Conservation (phyloP, 2,113 vertebrate species). For the Epinephelus lanceolatus region DNA sequence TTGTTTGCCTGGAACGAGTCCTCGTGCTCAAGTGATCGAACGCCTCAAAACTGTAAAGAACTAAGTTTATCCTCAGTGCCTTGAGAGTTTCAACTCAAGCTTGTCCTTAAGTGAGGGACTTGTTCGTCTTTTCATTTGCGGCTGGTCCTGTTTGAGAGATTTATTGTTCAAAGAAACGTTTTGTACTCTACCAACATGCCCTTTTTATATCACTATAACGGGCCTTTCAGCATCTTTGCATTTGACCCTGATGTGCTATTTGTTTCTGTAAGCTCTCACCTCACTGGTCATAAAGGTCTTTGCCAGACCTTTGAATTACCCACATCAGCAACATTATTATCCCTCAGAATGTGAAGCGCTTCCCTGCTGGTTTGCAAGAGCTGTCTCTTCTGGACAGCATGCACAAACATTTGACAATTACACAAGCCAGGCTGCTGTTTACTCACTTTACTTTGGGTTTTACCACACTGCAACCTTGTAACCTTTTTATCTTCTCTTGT, state of each 20-base stretch:
- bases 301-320: too few relatives aligned
- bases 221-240: too few relatives aligned
- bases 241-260: too few relatives aligned
- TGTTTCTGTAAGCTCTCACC: background rate
- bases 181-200: too few relatives aligned
- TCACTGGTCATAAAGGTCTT: background rate
- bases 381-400: background rate
- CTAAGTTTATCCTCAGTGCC: background rate
- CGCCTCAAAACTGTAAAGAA: conserved; percentile 21
- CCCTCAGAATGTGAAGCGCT: background rate
- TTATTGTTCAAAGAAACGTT: background rate
- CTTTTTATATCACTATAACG: too few relatives aligned
- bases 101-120: background rate
- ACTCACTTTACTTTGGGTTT: background rate
- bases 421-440: background rate
- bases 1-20: conserved; percentile 61
- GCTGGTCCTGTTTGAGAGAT: background rate
- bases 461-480: too few relatives aligned
- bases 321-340: too few relatives aligned
- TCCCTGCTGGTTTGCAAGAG: too few relatives aligned
- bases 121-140: background rate
- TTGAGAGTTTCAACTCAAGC: conserved; percentile 11
- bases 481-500: background rate
- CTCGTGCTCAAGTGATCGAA: conserved; percentile 40
- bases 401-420: background rate